Evolutionary conservation across 2,888 invertebrate genomes (phyloP), one percentile per base, ranked within the genome.

Genomic region (Amorpha juglandis): DNA sequence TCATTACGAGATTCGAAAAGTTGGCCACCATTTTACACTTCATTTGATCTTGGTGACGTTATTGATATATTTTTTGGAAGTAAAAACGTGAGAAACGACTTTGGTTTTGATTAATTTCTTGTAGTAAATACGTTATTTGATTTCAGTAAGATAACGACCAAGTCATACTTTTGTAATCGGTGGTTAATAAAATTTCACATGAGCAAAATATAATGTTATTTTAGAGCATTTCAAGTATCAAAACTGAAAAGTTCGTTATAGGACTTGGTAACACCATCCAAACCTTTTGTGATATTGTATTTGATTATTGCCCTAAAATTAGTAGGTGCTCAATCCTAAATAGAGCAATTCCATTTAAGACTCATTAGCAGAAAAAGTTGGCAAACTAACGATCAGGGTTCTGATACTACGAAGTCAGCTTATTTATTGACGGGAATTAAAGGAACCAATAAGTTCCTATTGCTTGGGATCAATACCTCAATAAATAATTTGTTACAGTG

Each of bases 1-100:
- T 89, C 88, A 88, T 88, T 88, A 89, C 84, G 79, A 82, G 83
- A 86, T 86, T 83, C 78, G 82, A 85, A 85, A 87, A 87, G 81
- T 85, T 83, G 79, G 73, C 79, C 76, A 81, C 80, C 82, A 88
- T 88, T 88, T 88, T 82, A 86, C 87, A 83, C 82, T 78, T 80
- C 87, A 86, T 86, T 84, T 83, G 79, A 81, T 84, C 82, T 81
- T 81, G 80, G 82, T 79, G 75, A 75, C 82, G 80, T 82, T 80
- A 84, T 87, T 85, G 84, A 82, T 79, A 79, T 75, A 74, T 74
- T 69, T 65, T 65, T 55, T 58, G 14, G 48, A 45, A 35, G 35
- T 65, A n/a, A 19, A 45, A 16, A 9, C 33, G 12, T 16, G 27
- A 19, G 27, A 47, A 58, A 48, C 16, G 7, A 42, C 21, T 9